Evolutionary conservation across 2,888 invertebrate genomes (phyloP), one percentile per base, ranked within the genome.

Genomic region (Xestia sexstrigata): DNA sequence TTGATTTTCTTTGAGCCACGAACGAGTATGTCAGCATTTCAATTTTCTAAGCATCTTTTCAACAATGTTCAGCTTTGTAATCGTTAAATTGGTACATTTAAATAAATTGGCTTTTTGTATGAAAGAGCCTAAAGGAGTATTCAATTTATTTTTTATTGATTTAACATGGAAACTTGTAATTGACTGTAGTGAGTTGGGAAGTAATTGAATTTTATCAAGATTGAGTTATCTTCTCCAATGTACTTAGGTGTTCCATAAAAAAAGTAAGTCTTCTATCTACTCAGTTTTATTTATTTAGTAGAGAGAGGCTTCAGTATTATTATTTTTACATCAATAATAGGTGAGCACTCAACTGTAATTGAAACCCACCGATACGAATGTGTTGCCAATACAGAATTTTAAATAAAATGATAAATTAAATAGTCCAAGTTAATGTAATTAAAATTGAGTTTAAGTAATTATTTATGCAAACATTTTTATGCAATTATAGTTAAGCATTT

Each of bases 41-140:
- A 79, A 86, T 81, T 86, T 85, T 77, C 83, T 76, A 74, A 78
- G 78, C 70, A 81, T 83, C 78, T 86, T 79, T 82, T 75, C 71
- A 81, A 85, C 84, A 82, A 78, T 79, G 80, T 81, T 81, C 77
- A 67, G 77, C 86, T 79, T 83, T 87, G 87, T 85, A 81, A 83
- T 83, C 76, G 83, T 69, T 78, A 85, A 87, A 85, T 82, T 85
- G 81, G 76, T 79, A 87, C 79, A 83, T 87, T 81, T 79, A 78
- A 83, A 87, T 87, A 87, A 87, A 84, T 87, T 86, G 84, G 78
- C 79, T 78, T 86, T 87, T 81, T 87, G 79, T 79, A 79, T 74
- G 65, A 73, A 82, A 78, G 49, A 67, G 63, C 60, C 62, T 30
- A 63, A 81, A 76, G 70, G 72, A 83, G 77, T 79, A 83, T 87